These are phyloP conservation scores for Apamea monoglypha DNA, from an alignment of 2,888 invertebrate species.

Conservation along the genomic window DNA sequence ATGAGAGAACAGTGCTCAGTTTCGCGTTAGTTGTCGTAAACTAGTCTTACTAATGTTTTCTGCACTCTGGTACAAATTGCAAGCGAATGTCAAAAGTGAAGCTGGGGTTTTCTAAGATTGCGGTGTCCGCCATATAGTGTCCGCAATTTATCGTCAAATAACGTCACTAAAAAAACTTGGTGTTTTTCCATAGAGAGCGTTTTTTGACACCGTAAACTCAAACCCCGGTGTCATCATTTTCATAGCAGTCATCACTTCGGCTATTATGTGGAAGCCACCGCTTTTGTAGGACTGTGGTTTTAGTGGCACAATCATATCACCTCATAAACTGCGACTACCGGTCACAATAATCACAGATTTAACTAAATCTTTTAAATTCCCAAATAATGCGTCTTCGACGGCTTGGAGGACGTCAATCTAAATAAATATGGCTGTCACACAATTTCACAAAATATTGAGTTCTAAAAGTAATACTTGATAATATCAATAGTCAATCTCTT, in stretches of 20 bases:
- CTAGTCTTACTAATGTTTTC: slow-evolving; percentile 68
- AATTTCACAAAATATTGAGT: not conserved
- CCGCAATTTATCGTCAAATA: not conserved
- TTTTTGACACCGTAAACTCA: not conserved
- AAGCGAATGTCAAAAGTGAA: not conserved
- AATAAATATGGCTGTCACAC: not conserved
- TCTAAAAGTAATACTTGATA: not conserved
- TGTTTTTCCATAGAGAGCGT: too few species aligned
- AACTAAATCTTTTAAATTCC: not conserved
- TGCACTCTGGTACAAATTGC: slow-evolving; percentile 31
- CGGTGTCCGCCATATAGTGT: not conserved
- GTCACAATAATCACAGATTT: not conserved
- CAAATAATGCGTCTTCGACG: not conserved
- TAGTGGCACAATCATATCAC: not conserved
- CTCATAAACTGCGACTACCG: not conserved
- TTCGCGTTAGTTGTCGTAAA: slow-evolving; percentile 65
- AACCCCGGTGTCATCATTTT: not conserved
- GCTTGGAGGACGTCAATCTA: not conserved
- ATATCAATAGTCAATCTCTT: not conserved
- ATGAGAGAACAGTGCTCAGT: slow-evolving; percentile 67
- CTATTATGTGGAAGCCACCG: not conserved
- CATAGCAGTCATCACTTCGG: too few species aligned
- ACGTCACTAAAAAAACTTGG: too few species aligned
- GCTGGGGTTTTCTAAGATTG: not conserved
- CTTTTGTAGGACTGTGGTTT: not conserved